Evolutionary conservation across 2,888 invertebrate genomes (phyloP), one percentile per base, ranked within the genome.

Genomic region (Platycheirus albimanus): DNA sequence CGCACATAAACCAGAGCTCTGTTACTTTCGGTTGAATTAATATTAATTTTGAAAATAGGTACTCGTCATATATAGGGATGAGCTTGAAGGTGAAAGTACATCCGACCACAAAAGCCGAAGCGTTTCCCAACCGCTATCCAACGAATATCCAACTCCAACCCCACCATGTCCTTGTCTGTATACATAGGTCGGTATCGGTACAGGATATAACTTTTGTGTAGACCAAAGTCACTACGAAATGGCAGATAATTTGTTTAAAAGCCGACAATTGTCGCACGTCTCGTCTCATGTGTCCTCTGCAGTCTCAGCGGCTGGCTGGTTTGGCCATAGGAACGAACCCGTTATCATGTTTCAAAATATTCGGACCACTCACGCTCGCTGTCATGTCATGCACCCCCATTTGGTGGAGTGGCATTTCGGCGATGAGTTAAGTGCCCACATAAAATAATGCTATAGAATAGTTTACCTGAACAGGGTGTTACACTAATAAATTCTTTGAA

Each of bases 191-290:
- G 30, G n/a, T n/a, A n/a, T n/a, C n/a, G n/a, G n/a, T 24, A 43
- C 45, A 63, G 54, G 52, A 67, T 67, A 43, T 66, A 67, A 67
- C 61, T 66, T n/a, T n/a, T 54, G 66, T 69, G 66, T 36, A 41
- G 47, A 54, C 76, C 61, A 52, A 81, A 66, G 66, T 76, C 81
- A 67, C 81, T 56, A 43, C 24, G 69, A 74, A 83, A 69, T 78
- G 78, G 78, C 64, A 83, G 78, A 78, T 83, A 78, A 74, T 83
- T 83, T 78, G 83, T 78, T 78, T 64, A 77, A 83, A 83, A 66
- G 78, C 69, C 78, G 67, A 74, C 83, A 69, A 67, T 77, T 72
- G 66, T 71, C 71, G 67, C 77, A 67, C 71, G 63, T 52, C 41
- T 54, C 71, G 63, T 52, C 41, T 54, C 54, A 28, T 33, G 17